Percentiles rank a stretch among this genome's conserved stretches.
phyloP scores from a whole-genome alignment of 2,888 invertebrate genomes.

The Caenorhabditis panamensis region DNA sequence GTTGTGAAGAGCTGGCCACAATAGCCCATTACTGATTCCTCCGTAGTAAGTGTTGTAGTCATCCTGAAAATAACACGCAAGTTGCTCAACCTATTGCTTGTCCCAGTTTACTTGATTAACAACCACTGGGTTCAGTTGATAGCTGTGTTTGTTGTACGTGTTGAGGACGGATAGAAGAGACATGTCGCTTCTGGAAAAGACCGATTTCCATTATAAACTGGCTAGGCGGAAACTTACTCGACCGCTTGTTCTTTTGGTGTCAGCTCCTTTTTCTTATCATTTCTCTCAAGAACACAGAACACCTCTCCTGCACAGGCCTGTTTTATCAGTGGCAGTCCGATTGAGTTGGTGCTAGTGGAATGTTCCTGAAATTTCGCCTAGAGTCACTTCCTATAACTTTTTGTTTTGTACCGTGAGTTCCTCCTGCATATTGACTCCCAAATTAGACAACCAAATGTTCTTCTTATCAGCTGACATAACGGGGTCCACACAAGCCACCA shows the following conservation, averaged over 20 bases:
- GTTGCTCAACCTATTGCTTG: neutral
- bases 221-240: conserved; percentile 58
- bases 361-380: conserved; percentile 55
- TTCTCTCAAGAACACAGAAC: conserved; percentile 74
- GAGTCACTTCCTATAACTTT: too few relatives aligned
- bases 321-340: conserved; percentile 75
- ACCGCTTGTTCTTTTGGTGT: conserved; percentile 68
- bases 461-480: conserved; percentile 76
- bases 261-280: conserved; percentile 68
- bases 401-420: conserved; percentile 55
- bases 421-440: conserved; percentile 70
- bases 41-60: conserved; percentile 78
- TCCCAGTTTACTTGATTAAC: conserved; percentile 58
- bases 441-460: conserved; percentile 75
- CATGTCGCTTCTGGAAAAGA: conserved; percentile 72
- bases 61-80: conserved; percentile 61
- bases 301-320: conserved; percentile 75
- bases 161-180: conserved; percentile 74
- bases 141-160: conserved; percentile 76
- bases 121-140: conserved; percentile 77
- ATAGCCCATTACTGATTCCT: conserved; percentile 77
- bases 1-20: conserved; percentile 79
- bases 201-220: neutral
- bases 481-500: conserved; percentile 78
- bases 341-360: conserved; percentile 71